Base-by-base conservation (phyloP, 2,113 vertebrate species). In the Scomber colias region DNA sequence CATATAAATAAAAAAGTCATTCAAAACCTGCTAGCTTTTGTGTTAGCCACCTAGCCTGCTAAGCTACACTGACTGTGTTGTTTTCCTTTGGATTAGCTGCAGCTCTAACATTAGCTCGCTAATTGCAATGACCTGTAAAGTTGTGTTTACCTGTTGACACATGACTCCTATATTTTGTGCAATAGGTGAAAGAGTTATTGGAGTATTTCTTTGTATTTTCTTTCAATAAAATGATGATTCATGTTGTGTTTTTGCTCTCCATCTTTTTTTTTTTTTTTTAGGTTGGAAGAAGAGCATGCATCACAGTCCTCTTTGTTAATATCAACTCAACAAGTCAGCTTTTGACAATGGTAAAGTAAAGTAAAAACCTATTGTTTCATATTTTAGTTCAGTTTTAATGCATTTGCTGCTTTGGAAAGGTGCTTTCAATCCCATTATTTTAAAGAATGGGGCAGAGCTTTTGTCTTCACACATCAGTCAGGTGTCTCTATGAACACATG, bases 1-100 rank as follows among this genome's bases (percentile, higher is more conserved):
- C 1, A 12, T 15, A 3, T 53, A 0, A 4, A 17, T 11, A 16
- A 13, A 75, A 40, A 40, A 54, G 53, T 24, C 31, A 63, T 45
- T 70, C 54, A 66, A 27, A 24, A 81, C n/a, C 16, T 13, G 69
- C 7, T 80, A 68, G 57, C 60, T 61, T 17, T 0, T 4, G 0
- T 40, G 69, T 82, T 91, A 87, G 81, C 86, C 27, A 1, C 69
- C 30, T 71, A 86, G 74, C 84, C 0, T 74, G 71, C 68, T 80
- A 80, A 31, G 45, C 79, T 82, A 78, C 46, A 40, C 53, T 48
- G 5, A 6, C 31, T 40, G 35, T 40, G 35, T 11, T 67, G 60
- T 63, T 56, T 19, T 69, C 19, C 11, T 48, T 4, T 75, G 24
- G 14, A 46, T 75, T 44, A 30, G 35, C 35, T 40, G 0, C 4